A percentile compares a stretch with the other conserved stretches of the same genome.
These are phyloP conservation scores for Xyrauchen texanus DNA, from an alignment of 2,113 vertebrate genomes.

Conservation along the genomic window DNA sequence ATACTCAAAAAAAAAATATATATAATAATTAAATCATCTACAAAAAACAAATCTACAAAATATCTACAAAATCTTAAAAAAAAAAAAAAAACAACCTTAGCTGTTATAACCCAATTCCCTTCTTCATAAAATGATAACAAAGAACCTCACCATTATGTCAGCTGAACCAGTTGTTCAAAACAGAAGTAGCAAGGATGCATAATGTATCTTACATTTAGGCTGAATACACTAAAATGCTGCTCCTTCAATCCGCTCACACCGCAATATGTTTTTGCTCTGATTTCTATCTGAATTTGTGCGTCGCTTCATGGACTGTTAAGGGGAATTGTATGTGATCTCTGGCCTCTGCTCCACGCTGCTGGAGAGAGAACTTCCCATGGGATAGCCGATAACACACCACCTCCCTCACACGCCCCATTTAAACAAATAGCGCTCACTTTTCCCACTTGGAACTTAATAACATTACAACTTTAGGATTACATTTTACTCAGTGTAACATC, in stretches of 20 bases:
- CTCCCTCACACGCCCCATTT: conserved; percentile 25
- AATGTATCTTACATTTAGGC: background rate
- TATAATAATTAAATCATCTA: background rate
- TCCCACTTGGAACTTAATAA: background rate
- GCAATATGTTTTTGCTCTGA: background rate
- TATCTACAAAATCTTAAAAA: background rate
- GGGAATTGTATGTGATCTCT: conserved; percentile 5
- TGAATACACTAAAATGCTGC: conserved; percentile 12
- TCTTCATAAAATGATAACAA: background rate
- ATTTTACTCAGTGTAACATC: background rate
- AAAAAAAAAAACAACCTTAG: background rate
- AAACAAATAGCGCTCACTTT: conserved; percentile 6
- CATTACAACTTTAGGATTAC: background rate
- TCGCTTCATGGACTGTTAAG: background rate
- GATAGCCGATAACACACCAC: conserved; percentile 28
- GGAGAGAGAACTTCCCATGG: conserved; percentile 38
- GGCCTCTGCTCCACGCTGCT: background rate
- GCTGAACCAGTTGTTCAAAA: background rate
- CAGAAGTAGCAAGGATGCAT: background rate
- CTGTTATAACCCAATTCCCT: too few relatives aligned
- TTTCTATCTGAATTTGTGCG: background rate
- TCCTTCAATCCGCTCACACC: background rate
- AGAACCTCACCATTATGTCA: background rate
- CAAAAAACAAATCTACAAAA: too few relatives aligned
- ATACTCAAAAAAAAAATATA: too few relatives aligned